Conservation (phyloP, 2,888 invertebrate species). For the Rhimphoctona megacephalus region DNA sequence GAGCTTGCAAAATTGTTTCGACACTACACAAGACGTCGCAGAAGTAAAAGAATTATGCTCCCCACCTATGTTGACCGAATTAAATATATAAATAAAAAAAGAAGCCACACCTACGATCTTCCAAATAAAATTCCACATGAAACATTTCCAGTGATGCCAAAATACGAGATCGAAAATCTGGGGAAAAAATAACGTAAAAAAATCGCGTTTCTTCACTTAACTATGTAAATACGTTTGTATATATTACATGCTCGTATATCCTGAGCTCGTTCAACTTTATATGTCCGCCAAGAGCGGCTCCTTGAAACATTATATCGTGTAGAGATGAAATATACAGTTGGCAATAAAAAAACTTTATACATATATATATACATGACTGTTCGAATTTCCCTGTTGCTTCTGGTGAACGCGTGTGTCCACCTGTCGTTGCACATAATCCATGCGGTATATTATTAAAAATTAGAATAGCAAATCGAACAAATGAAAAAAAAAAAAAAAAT, state of each 20-base stretch:
- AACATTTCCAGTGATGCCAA: conserved; percentile 52
- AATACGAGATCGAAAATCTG: conserved; percentile 5
- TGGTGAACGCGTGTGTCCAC: conserved; percentile 57
- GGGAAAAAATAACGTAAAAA: conserved; percentile 6
- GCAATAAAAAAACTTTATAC: conserved; percentile 37
- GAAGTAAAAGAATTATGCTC: not conserved
- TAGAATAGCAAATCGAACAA: conserved; percentile 9
- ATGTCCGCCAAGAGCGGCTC: conserved; percentile 41
- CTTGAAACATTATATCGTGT: conserved; percentile 50
- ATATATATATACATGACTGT: conserved; percentile 3
- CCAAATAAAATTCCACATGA: conserved; percentile 34
- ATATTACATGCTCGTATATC: conserved; percentile 44
- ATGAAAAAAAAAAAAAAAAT: not conserved
- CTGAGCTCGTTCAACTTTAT: conserved; percentile 49
- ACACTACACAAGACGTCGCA: not conserved
- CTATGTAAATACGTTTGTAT: conserved; percentile 18
- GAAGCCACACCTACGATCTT: conserved; percentile 34
- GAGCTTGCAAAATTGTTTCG: not conserved
- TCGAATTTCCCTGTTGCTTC: conserved; percentile 22
- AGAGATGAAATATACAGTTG: conserved; percentile 47
- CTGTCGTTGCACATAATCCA: conserved; percentile 57
- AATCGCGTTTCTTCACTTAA: conserved; percentile 40
- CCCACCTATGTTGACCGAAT: not conserved
- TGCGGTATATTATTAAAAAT: not conserved
- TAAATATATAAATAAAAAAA: not conserved